Conservation (phyloP, 2,113 vertebrate species). For the Bombycilla garrulus region DNA sequence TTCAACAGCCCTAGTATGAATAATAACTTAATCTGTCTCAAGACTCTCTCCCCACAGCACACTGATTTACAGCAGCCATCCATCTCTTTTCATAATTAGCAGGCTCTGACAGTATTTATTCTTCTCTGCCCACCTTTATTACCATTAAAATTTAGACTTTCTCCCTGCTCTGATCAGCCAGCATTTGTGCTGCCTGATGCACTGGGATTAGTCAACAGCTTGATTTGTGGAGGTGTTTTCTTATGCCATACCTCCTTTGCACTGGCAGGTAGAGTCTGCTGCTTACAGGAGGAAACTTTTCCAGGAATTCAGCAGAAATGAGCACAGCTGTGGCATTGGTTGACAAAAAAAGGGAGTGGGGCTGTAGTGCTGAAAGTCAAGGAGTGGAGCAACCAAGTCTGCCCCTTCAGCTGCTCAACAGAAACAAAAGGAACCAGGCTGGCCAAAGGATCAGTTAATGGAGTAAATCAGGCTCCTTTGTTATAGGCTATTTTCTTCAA, state of each 20-base stretch:
- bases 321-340: background rate
- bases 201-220: conserved; percentile 12
- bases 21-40: conserved; percentile 66
- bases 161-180: background rate
- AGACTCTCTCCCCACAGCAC: conserved; percentile 58
- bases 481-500: background rate
- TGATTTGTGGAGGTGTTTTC: conserved; percentile 41
- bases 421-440: background rate
- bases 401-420: background rate
- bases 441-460: background rate
- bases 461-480: background rate
- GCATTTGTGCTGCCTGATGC: background rate
- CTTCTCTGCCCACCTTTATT: conserved; percentile 63
- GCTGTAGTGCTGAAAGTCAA: background rate
- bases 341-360: background rate
- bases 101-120: conserved; percentile 64
- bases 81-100: conserved; percentile 69
- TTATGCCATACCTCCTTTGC: background rate
- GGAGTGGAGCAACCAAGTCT: background rate
- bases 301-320: background rate
- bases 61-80: conserved; percentile 57
- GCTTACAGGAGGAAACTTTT: background rate
- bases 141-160: conserved; percentile 50
- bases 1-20: conserved; percentile 56
- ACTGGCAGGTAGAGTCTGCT: background rate